Evolutionary conservation across 2,888 invertebrate genomes (phyloP).

Genomic region (Sericinus montela): DNA sequence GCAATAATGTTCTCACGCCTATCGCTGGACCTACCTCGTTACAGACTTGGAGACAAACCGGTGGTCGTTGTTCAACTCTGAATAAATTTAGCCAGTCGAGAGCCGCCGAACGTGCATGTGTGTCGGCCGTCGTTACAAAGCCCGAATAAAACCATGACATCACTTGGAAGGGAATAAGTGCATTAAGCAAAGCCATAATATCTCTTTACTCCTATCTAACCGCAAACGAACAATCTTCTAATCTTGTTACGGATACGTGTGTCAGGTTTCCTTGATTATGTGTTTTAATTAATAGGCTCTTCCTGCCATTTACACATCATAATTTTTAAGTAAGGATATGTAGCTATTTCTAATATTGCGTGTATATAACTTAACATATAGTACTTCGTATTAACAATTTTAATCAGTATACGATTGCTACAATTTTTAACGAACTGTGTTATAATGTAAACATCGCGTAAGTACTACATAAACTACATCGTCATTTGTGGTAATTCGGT

Average conservation of each 20-base stretch:
- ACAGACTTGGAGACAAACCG: neutral
- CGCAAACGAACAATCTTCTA: slow-evolving; percentile 12
- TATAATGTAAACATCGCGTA: too few relatives aligned
- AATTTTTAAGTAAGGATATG: too few relatives aligned
- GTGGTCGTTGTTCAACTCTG: neutral
- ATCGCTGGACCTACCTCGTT: neutral
- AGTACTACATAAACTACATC: too few relatives aligned
- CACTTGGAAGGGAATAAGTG: slow-evolving; percentile 18
- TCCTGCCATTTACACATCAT: neutral
- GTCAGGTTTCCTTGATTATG: slow-evolving; percentile 19
- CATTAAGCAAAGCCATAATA: slow-evolving; percentile 19
- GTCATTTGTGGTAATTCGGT: too few relatives aligned
- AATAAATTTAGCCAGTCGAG: slow-evolving; percentile 8
- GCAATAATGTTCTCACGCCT: neutral
- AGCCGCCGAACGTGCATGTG: neutral
- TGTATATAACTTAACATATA: too few relatives aligned
- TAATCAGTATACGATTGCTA: too few relatives aligned
- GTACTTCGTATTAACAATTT: too few relatives aligned
- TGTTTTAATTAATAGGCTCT: slow-evolving; percentile 4
- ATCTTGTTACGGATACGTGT: slow-evolving; percentile 19
- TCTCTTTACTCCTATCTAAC: slow-evolving; percentile 14
- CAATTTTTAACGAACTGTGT: too few relatives aligned
- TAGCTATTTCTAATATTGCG: too few relatives aligned
- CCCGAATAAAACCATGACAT: slow-evolving; percentile 19
- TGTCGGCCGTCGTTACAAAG: neutral